Conservation (phyloP, 1,140 invertebrate genomes). For the Chionoecetes opilio region DNA sequence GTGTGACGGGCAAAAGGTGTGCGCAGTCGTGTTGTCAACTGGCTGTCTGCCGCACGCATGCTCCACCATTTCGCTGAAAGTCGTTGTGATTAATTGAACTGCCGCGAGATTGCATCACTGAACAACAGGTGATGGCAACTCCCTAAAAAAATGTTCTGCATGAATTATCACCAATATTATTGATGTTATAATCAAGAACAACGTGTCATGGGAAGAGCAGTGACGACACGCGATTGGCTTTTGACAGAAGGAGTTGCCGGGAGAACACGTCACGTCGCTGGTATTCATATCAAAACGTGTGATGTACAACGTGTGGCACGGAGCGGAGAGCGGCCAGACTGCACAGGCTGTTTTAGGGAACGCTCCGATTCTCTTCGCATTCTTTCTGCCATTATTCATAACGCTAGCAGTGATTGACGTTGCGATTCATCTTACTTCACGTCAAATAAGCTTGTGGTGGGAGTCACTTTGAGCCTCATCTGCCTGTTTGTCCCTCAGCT, state of each 20-base stretch:
- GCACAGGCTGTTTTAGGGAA: no score
- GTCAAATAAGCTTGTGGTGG: no score
- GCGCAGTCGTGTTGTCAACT: no score
- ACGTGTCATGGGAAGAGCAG: background rate
- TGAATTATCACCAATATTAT: background rate
- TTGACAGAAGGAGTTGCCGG: background rate
- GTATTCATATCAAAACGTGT: background rate
- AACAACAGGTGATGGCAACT: background rate
- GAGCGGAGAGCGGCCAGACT: background rate
- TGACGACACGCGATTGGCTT: background rate
- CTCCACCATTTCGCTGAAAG: no score
- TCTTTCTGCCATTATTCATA: no score
- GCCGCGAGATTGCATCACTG: background rate
- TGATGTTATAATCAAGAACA: background rate
- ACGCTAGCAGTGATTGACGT: no score
- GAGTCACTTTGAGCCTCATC: no score
- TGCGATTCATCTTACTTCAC: no score
- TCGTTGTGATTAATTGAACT: conserved; percentile 40
- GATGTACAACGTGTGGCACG: background rate
- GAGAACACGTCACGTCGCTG: background rate
- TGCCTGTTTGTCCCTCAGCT: no score
- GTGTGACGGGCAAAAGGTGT: no score
- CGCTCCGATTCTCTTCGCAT: no score
- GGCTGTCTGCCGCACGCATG: no score
- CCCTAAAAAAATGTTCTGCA: background rate